Base-by-base conservation (phyloP, 2,113 vertebrate species). In the Pagrus major region DNA sequence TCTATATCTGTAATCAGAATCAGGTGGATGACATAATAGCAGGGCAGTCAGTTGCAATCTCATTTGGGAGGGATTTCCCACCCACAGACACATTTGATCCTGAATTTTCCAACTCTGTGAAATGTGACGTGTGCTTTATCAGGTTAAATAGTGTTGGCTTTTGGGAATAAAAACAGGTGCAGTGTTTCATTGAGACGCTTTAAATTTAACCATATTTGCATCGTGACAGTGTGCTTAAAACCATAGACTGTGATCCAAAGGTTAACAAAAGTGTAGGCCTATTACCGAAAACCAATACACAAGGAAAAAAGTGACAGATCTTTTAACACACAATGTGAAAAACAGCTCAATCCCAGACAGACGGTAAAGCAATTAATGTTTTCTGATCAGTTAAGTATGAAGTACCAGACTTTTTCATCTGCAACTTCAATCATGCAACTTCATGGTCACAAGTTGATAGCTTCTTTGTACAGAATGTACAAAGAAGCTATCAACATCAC, bases 1-100 rank as follows among this genome's bases (percentile, higher is more conserved):
- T 99, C 97, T 78, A 99, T 93, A 95, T 99, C 98, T 99, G 96
- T 85, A 95, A 94, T 94, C 89, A 93, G 49, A 91, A 87, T 79
- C 81, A 88, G 63, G 55, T 46, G 69, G 84, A 73, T 76, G 86
- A 86, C 56, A 93, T 86, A 80, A 85, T 86, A 89, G 84, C 65
- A 85, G 75, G 72, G 87, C 76, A 91, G 76, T 84, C 20, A 74
- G 82, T 82, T 20, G 75, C 44, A 76, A 64, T 69, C 71, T 78
- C 90, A 64, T 60, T 82, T 59, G 84, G 58, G 64, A 85, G 89
- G 90, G 87, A 83, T 90, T 93, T 88, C 87, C 85, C 86, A 64
- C 72, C 51, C 70, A 60, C 71, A 77, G n/a, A 84, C 41, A 47
- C 58, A 73, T 69, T 77, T 86, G 23, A 85, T 78, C 60, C 44